These are phyloP conservation scores for Halcyon malimbica DNA, from an alignment of 2,113 vertebrate species.

Conservation along the genomic window DNA sequence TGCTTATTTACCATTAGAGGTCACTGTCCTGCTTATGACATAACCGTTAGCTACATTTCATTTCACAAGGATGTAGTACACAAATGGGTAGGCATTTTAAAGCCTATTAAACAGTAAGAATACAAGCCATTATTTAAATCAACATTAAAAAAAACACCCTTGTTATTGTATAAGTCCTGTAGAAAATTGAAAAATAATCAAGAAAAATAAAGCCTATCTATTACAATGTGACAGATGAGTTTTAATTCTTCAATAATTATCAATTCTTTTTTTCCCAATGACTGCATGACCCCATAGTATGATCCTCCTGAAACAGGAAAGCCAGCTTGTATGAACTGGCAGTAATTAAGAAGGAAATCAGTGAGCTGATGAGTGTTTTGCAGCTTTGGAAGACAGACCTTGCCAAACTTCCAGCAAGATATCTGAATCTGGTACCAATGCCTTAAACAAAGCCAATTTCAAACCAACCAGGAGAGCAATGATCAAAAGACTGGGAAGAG, in stretches of 20 bases:
- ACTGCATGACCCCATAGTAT: background rate
- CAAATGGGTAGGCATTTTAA: background rate
- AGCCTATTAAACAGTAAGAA: background rate
- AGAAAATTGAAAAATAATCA: background rate
- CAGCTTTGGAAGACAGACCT: background rate
- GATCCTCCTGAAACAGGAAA: background rate
- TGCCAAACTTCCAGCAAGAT: background rate
- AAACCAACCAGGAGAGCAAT: background rate
- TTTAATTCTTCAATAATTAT: background rate
- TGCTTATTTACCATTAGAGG: slow-evolving; percentile 36
- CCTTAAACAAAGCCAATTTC: background rate
- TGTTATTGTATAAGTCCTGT: background rate
- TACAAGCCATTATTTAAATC: background rate
- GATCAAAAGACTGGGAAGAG: no score
- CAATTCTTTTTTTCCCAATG: background rate
- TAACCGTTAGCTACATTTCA: background rate
- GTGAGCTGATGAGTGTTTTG: background rate
- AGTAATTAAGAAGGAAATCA: background rate
- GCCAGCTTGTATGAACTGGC: background rate
- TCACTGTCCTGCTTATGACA: slow-evolving; percentile 37
- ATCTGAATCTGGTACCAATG: background rate
- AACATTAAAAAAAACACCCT: background rate
- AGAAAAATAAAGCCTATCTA: background rate
- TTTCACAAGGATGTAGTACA: background rate
- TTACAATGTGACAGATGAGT: background rate